Base-by-base conservation (phyloP, 2,888 invertebrate genomes). In the Fabriciana adippe region DNA sequence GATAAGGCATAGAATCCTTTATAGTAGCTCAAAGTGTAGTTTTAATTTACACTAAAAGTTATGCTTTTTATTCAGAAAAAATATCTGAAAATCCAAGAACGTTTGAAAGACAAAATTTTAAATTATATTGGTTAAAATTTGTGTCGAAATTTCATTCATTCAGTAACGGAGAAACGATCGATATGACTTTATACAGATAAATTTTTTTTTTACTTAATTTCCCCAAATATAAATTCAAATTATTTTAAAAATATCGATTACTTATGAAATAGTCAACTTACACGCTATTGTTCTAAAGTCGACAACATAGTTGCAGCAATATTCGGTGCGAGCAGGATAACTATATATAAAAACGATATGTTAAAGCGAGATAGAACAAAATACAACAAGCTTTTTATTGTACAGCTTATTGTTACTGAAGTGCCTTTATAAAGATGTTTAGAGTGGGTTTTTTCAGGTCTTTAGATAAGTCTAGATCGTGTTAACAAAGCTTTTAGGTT, bases 291-390 rank as follows among this genome's bases (percentile, higher is more conserved):
- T 59, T 59, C 48, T 48, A 48, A 59, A 48, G 48, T 59, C 16
- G 48, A 59, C 59, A 59, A 13, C 48, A 16, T n/a, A 3, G 59
- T 48, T 11, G 48, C 48, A 59, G 48, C 74, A 77, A 81, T 81
- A 79, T 81, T 78, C 78, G 76, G 74, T 67, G 74, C 5, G 73
- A 73, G 64, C 53, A 71, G 72, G 73, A 75, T 16, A 54, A 68
- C 21, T n/a, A 26, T 48, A 31, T n/a, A 26, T 48, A 47, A 48
- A 1, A 26, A 1, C 13, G 15, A 48, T 26, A 48, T 8, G 6
- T 48, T 15, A 59, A n/a, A 59, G n/a, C 47, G 26, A 31, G 59
- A 59, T 48, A n/a, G 26, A 59, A 48, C 16, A 59, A 26, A 11
- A 59, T 48, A 48, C 48, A 57, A 57, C 45, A 26, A 48, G 21